Conservation (phyloP, 1,140 invertebrate genomes). For the Bombus terrestris region DNA sequence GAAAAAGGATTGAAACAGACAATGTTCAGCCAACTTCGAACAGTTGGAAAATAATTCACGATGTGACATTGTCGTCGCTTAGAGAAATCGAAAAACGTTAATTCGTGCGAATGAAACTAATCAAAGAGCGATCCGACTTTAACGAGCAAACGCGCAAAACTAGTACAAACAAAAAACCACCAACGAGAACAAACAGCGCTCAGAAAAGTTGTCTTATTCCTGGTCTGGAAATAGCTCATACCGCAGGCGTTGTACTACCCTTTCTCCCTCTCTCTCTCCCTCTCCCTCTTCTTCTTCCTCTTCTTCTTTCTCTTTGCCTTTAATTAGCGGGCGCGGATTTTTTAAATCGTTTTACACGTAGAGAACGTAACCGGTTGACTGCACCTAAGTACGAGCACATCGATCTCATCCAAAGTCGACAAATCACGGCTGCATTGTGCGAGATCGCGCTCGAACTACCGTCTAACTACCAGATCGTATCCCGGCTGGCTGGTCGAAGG, state of each 20-base stretch:
- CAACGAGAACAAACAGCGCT: background rate
- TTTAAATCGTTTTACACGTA: background rate
- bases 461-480: conserved; percentile 58
- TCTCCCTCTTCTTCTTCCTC: background rate
- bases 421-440: conserved; percentile 61
- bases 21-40: too few species aligned
- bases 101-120: too few species aligned
- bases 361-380: conserved; percentile 29
- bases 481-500: conserved; percentile 27
- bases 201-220: background rate
- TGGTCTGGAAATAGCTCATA: background rate
- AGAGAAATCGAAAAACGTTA: too few species aligned
- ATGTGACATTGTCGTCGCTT: too few species aligned
- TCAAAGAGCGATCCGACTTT: background rate
- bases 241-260: background rate
- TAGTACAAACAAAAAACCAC: background rate
- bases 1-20: too few species aligned
- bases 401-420: conserved; percentile 45
- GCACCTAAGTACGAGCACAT: conserved; percentile 12
- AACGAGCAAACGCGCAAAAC: background rate
- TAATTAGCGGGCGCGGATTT: conserved; percentile 26
- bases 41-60: too few species aligned
- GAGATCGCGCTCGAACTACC: conserved; percentile 55
- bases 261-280: background rate
- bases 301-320: background rate